Evolutionary conservation across 2,113 vertebrate species (phyloP), one percentile per base, ranked within the genome.

Genomic region (Perca schrenkii): DNA sequence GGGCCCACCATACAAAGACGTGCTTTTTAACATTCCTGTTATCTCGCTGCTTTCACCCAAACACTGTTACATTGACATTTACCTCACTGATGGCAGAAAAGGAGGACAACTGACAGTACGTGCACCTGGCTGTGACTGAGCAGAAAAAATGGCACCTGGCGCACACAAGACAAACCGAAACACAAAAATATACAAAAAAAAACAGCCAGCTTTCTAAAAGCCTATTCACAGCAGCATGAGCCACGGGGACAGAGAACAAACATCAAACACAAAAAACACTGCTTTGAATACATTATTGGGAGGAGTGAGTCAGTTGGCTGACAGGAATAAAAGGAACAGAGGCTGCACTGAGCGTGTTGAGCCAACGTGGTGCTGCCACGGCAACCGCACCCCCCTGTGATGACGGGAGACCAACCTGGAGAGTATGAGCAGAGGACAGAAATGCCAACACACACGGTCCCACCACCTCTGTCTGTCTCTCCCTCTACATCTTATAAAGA

Each of bases 301-400:
- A 81, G 86, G 87, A 84, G 46, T 50, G 82, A 88, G 83, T 84
- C 77, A 64, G 80, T 82, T 66, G 81, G 84, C 77, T 83, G 81
- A 80, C 77, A 57, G 70, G 77, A 84, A 80, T 71, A 77, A 79
- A 79, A 76, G 74, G 79, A 81, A 90, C 77, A 81, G 80, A 87
- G 80, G 85, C 77, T 80, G 81, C 64, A 82, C 85, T 58, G 82
- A 76, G 88, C 56, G 17, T 50, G 90, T 68, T 64, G 84, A 82
- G 83, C 69, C 78, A 83, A 90, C 75, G 75, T 80, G 86, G 85
- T 67, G 93, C 92, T 94, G 88, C 92, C 92, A 93, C 83, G 92
- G 93, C 92, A 94, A 94, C 93, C 79, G 28, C 86, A 85, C 84
- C 80, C 70, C 88, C 79, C 63, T 40, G 73, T 56, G 52, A 80